Percentiles rank a stretch among this genome's conserved stretches.
These are phyloP conservation scores for Diploscapter pachys DNA, from an alignment of 1,140 invertebrate genomes.

Conservation along the genomic window DNA sequence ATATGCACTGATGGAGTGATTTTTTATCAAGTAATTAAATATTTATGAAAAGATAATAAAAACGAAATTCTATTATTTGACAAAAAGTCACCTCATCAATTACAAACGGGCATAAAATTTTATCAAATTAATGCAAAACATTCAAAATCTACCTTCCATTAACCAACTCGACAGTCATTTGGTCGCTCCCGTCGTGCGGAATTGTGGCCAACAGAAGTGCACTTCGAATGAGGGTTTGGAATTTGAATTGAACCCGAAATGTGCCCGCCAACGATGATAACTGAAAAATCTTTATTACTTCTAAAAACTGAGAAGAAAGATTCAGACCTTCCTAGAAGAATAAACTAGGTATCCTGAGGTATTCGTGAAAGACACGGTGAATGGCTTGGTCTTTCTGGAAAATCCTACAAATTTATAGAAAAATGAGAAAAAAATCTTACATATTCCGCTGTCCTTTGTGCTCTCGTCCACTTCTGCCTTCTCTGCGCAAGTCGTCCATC, in stretches of 20 bases:
- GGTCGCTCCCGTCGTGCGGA: constrained; percentile 20
- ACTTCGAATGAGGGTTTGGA: constrained; percentile 37
- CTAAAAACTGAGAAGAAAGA: neutral
- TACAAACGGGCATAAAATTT: too few relatives aligned
- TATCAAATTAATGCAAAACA: too few relatives aligned
- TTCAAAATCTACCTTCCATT: constrained; percentile 27
- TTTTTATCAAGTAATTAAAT: too few relatives aligned
- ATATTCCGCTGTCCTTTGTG: constrained; percentile 28
- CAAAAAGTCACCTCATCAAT: too few relatives aligned
- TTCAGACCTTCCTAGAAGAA: constrained; percentile 11
- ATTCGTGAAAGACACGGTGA: constrained; percentile 33
- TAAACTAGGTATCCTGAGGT: constrained; percentile 28
- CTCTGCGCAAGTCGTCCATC: constrained; percentile 25
- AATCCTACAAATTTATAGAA: neutral
- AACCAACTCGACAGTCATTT: constrained; percentile 25
- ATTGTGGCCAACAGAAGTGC: constrained; percentile 32
- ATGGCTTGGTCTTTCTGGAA: constrained; percentile 31
- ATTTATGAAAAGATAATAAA: too few relatives aligned
- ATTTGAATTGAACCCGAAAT: constrained; percentile 41
- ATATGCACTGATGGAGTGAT: too few relatives aligned
- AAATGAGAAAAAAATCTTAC: constrained; percentile 4
- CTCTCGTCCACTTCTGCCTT: constrained; percentile 20
- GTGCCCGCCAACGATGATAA: constrained; percentile 25
- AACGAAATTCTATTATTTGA: too few relatives aligned
- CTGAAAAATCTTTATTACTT: constrained; percentile 9